Evolutionary conservation across 2,113 vertebrate species (phyloP), one percentile per base, ranked within the genome.

Genomic region (Xenopus laevis): DNA sequence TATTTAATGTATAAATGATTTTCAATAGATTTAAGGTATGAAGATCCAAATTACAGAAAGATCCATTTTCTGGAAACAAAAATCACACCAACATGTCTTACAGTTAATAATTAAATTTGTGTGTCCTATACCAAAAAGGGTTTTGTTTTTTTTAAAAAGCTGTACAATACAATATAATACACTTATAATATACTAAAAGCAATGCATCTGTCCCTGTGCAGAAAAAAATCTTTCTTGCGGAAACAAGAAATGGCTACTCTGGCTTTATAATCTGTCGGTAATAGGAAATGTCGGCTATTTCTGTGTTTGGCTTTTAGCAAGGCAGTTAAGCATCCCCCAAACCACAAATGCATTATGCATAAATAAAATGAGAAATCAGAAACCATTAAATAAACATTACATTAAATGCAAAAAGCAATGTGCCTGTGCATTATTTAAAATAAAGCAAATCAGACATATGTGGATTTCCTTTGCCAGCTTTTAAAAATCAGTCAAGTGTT

Each of bases 401-500:
- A 17, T 76, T 69, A 76, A 63, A 69, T 69, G 53, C 30, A 69
- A 45, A 76, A 76, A 63, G 17, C 62, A 44, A 63, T 76, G 55
- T 74, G 33, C 10, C 16, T 50, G 13, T 30, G 59, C 47, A 55
- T 64, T 70, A 46, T 57, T 76, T 69, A 53, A 50, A 68, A 68
- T 40, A 47, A 50, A 60, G 27, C 18, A 63, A 76, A 45, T 10
- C 58, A 33, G 65, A 74, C 71, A 74, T 61, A 67, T 74, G 53
- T 27, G 21, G 8, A 9, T 59, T 66, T 67, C 45, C 16, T 59
- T 33, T 59, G 64, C 45, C 46, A 75, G 45, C 15, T 76, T 69
- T 55, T 30, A n/a, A 23, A 69, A 76, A 21, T 63, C 59, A 63
- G 44, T 69, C 13, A 44, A 45, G 45, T 63, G 33, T 70, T 27